Evolutionary conservation across 2,888 invertebrate genomes (phyloP).

Genomic region (Drosophila histrio): DNA sequence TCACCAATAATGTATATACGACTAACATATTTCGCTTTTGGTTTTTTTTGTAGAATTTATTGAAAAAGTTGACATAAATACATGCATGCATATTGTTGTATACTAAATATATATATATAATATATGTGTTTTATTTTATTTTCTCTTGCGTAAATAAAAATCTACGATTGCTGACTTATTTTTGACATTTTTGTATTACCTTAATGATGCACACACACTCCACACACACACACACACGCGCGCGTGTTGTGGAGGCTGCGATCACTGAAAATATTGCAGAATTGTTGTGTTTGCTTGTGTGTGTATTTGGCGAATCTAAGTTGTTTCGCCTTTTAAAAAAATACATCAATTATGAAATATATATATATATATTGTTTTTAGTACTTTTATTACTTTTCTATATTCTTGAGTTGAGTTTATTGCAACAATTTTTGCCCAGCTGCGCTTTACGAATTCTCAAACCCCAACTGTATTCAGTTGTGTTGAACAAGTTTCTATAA

Average conservation of each 20-base stretch:
- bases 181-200: background rate
- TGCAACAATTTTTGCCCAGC: constrained; percentile 71
- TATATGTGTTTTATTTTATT: constrained; percentile 72
- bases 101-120: constrained; percentile 80
- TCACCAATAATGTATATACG: background rate
- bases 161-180: constrained; percentile 64
- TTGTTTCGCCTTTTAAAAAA: constrained; percentile 57
- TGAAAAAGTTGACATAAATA: constrained; percentile 84
- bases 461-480: constrained; percentile 30
- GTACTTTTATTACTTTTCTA: constrained; percentile 50
- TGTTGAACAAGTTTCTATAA: constrained; percentile 37
- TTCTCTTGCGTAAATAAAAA: constrained; percentile 73
- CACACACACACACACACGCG: background rate
- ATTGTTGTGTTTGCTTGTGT: constrained; percentile 19
- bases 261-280: constrained; percentile 46
- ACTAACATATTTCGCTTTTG: background rate
- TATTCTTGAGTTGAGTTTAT: constrained; percentile 63
- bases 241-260: constrained; percentile 26
- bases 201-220: background rate
- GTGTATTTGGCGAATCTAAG: constrained; percentile 27
- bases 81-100: constrained; percentile 83
- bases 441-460: constrained; percentile 45
- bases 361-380: constrained; percentile 38
- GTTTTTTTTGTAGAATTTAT: constrained; percentile 79
- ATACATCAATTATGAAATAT: constrained; percentile 71